A percentile compares a stretch with the other conserved stretches of the same genome.
Conservation (phyloP, 2,888 invertebrate species). For the Epistrophella euchroma region DNA sequence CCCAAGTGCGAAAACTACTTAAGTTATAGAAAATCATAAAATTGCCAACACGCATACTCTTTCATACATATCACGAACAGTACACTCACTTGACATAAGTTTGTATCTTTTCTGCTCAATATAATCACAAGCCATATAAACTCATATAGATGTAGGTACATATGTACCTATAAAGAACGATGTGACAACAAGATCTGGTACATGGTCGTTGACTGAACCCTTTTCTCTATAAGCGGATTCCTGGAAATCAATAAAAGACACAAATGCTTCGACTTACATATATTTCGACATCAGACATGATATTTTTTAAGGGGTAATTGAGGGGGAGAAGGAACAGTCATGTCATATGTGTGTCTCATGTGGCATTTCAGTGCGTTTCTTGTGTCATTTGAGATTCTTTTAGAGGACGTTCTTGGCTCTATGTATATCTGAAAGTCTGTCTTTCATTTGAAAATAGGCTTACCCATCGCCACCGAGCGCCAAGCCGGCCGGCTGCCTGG, state of each 20-base stretch:
- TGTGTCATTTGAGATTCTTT: slow-evolving; percentile 45
- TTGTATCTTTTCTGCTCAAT: slow-evolving; percentile 40
- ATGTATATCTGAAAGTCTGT: slow-evolving; percentile 3
- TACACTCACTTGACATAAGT: slow-evolving; percentile 31
- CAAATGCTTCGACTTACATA: not conserved
- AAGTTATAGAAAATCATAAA: slow-evolving; percentile 63
- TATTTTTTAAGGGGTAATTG: not conserved
- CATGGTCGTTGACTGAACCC: slow-evolving; percentile 47
- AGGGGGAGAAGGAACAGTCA: too few species aligned
- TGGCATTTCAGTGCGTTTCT: slow-evolving; percentile 11
- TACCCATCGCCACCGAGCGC: slow-evolving; percentile 6
- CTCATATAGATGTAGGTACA: not conserved
- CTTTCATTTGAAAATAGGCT: slow-evolving; percentile 28
- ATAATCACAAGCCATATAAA: not conserved
- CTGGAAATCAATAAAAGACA: slow-evolving; percentile 48
- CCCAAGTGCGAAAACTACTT: slow-evolving; percentile 71
- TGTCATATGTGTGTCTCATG: slow-evolving; percentile 11
- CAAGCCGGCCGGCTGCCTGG: not conserved
- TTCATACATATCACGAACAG: slow-evolving; percentile 17
- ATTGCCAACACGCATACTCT: slow-evolving; percentile 32
- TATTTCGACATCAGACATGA: not conserved
- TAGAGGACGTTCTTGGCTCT: slow-evolving; percentile 38
- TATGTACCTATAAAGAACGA: slow-evolving; percentile 8
- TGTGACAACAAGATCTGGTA: slow-evolving; percentile 48
- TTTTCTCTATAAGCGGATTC: slow-evolving; percentile 40